phyloP scores from a whole-genome alignment of 2,113 vertebrate species.

The Miniopterus natalensis region DNA sequence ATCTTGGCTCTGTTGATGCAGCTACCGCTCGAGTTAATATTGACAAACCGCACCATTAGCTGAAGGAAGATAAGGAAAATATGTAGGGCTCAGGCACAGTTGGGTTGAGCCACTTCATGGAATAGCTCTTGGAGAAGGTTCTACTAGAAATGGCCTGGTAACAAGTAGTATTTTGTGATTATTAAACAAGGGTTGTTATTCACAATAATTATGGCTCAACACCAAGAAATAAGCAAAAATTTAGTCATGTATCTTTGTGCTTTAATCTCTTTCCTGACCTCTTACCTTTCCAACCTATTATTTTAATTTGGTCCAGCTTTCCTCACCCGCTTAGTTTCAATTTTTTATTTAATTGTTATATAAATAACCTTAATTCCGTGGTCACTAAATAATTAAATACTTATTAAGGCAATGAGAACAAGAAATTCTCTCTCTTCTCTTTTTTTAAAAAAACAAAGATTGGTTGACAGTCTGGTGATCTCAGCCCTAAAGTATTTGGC shows the following conservation, averaged over 20 bases:
- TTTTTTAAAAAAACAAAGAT: conserved; percentile 37
- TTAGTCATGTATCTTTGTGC: not conserved
- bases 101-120: too few relatives aligned
- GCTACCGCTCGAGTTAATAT: not conserved
- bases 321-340: conserved; percentile 11
- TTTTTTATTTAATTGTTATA: conserved; percentile 62
- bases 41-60: not conserved
- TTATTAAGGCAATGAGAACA: conserved; percentile 29
- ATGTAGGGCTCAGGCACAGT: not conserved
- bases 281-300: conserved; percentile 1
- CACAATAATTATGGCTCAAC: not conserved
- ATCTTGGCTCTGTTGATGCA: not conserved
- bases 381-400: conserved; percentile 64
- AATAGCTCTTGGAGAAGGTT: not conserved
- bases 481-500: conserved; percentile 63
- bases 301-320: not conserved
- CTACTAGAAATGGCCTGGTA: not conserved
- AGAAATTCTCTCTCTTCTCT: not conserved
- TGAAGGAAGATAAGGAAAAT: not conserved
- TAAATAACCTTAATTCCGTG: conserved; percentile 7
- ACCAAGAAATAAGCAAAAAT: not conserved
- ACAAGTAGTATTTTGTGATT: not conserved
- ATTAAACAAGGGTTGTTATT: not conserved
- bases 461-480: conserved; percentile 36
- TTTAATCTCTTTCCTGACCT: not conserved